Percentiles rank a stretch among this genome's conserved stretches.
These are phyloP conservation scores for Heliconius hewitsoni DNA, from an alignment of 1,140 invertebrate species.

Conservation along the genomic window DNA sequence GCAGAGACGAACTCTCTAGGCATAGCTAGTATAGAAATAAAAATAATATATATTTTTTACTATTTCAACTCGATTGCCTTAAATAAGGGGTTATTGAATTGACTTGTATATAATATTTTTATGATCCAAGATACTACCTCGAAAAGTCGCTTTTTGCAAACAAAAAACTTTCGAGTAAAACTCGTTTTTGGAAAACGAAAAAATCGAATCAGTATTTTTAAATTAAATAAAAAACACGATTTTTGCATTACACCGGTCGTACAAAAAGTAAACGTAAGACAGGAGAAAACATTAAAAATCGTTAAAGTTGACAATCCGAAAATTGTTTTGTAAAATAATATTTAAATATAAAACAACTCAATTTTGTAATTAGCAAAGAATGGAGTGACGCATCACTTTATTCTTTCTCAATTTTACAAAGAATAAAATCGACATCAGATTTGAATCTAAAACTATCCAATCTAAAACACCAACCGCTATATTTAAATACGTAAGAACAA, in stretches of 20 bases:
- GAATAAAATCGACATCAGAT: background rate
- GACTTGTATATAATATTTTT: slow-evolving; percentile 3
- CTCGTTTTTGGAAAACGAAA: slow-evolving; percentile 1
- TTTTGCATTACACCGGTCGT: slow-evolving; percentile 7
- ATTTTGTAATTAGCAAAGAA: background rate
- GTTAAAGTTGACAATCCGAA: background rate
- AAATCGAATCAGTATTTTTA: background rate
- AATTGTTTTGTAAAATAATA: background rate
- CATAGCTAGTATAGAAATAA: background rate
- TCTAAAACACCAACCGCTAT: background rate
- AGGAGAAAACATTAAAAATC: background rate
- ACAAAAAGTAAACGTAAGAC: slow-evolving; percentile 3
- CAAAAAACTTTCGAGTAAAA: slow-evolving; percentile 11
- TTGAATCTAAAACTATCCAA: background rate
- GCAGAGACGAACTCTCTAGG: too few species aligned
- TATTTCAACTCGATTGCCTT: background rate
- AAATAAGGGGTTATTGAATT: slow-evolving; percentile 6
- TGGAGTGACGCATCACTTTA: background rate
- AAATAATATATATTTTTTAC: background rate
- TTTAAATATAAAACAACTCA: background rate
- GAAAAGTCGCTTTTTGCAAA: slow-evolving; percentile 1
- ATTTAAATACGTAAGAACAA: background rate
- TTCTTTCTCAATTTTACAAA: background rate
- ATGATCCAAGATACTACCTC: background rate
- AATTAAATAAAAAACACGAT: slow-evolving; percentile 13